phyloP scores from a whole-genome alignment of 2,888 invertebrate genomes.

The Oasisia sp. region DNA sequence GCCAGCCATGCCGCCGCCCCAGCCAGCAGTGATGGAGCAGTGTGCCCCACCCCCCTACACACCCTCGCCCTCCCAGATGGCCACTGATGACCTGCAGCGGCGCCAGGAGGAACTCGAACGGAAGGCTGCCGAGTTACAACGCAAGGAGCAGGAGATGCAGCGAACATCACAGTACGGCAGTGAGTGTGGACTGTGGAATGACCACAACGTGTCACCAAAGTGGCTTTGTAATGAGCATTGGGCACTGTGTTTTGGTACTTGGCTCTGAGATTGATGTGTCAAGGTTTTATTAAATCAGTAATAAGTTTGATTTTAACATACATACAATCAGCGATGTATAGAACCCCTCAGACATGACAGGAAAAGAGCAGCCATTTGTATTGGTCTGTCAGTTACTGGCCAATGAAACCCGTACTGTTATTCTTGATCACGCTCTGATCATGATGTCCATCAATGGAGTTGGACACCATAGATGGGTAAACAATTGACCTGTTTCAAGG shows the following conservation, averaged over 20 bases:
- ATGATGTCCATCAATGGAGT: no score
- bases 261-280: not conserved
- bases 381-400: no score
- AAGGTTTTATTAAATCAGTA: not conserved
- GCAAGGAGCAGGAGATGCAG: conserved; percentile 81
- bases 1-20: conserved; percentile 67
- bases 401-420: no score
- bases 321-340: no score
- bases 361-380: no score
- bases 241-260: not conserved
- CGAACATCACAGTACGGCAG: conserved; percentile 34
- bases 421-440: no score
- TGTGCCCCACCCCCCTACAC: conserved; percentile 71
- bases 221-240: not conserved
- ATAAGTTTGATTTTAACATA: not conserved
- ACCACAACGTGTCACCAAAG: not conserved
- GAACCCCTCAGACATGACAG: no score
- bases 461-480: no score
- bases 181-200: conserved; percentile 13
- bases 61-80: conserved; percentile 71
- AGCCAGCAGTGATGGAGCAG: conserved; percentile 86
- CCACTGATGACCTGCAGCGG: conserved; percentile 66
- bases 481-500: no score
- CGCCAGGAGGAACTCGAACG: conserved; percentile 80
- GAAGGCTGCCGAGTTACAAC: conserved; percentile 88